Evolutionary conservation across 1,140 invertebrate species (phyloP).

Genomic region (Procambarus virginalis): DNA sequence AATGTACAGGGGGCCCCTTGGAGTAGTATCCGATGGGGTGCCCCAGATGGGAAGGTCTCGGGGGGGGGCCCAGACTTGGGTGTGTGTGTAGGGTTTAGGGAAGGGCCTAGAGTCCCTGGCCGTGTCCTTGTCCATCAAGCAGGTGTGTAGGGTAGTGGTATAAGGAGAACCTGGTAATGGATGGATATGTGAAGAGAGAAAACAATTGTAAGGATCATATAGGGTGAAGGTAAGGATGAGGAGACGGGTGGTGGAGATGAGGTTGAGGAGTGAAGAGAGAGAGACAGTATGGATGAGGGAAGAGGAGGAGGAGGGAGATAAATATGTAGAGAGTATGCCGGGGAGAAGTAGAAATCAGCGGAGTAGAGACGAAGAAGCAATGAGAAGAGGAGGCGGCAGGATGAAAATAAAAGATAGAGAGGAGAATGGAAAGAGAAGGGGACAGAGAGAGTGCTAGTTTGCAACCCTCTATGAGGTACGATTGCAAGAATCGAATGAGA

Average conservation of each 20-base stretch:
- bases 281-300: background rate
- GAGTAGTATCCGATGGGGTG: too few relatives aligned
- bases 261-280: background rate
- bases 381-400: background rate
- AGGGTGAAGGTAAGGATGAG: background rate
- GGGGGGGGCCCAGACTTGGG: background rate
- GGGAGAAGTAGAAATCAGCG: background rate
- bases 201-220: too few relatives aligned
- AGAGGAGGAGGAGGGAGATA: background rate
- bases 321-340: too few relatives aligned
- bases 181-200: too few relatives aligned
- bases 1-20: too few relatives aligned
- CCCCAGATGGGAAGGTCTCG: too few relatives aligned
- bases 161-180: too few relatives aligned
- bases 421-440: background rate
- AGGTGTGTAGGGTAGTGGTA: too few relatives aligned
- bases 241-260: background rate
- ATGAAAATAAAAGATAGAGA: background rate
- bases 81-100: background rate
- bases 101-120: too few relatives aligned
- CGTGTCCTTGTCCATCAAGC: too few relatives aligned
- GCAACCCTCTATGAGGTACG: too few relatives aligned
- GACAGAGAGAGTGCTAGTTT: too few relatives aligned
- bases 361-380: background rate
- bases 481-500: background rate